Evolutionary conservation across 2,113 vertebrate genomes (phyloP).

Genomic region (Meles meles): DNA sequence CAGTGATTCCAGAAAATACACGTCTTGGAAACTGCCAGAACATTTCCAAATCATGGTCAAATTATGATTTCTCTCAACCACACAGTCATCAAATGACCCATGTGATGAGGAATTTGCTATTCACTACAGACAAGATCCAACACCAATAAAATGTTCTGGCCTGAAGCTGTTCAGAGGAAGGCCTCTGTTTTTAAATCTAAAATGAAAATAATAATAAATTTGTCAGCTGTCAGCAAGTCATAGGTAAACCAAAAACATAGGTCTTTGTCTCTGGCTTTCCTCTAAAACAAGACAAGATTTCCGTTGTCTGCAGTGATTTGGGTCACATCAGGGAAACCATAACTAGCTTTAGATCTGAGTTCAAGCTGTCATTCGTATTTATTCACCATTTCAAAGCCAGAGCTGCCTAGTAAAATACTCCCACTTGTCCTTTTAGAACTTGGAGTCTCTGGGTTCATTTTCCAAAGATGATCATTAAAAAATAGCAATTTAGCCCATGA

Average conservation of each 20-base stretch:
- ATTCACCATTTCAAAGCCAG: neutral
- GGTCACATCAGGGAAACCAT: neutral
- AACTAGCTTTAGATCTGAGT: neutral
- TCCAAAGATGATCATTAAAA: constrained; percentile 7
- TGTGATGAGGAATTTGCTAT: neutral
- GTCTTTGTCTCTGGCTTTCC: neutral
- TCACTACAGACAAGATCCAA: constrained; percentile 6
- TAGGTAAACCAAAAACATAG: neutral
- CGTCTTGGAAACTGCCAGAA: constrained; percentile 1
- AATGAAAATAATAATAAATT: constrained; percentile 31
- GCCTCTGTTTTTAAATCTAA: constrained; percentile 23
- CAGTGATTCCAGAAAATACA: neutral
- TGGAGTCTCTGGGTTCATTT: neutral
- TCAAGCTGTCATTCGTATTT: neutral
- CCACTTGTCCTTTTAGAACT: neutral
- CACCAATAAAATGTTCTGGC: constrained; percentile 17
- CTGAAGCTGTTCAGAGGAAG: neutral
- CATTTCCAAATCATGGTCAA: neutral
- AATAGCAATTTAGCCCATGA: neutral
- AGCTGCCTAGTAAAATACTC: neutral
- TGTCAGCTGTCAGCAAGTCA: constrained; percentile 16
- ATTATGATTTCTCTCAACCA: constrained; percentile 17
- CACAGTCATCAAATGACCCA: constrained; percentile 12
- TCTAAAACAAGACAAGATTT: neutral
- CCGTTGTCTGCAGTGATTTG: neutral